Conservation (phyloP, 2,888 invertebrate species). For the Nipponacmea schrenckii region DNA sequence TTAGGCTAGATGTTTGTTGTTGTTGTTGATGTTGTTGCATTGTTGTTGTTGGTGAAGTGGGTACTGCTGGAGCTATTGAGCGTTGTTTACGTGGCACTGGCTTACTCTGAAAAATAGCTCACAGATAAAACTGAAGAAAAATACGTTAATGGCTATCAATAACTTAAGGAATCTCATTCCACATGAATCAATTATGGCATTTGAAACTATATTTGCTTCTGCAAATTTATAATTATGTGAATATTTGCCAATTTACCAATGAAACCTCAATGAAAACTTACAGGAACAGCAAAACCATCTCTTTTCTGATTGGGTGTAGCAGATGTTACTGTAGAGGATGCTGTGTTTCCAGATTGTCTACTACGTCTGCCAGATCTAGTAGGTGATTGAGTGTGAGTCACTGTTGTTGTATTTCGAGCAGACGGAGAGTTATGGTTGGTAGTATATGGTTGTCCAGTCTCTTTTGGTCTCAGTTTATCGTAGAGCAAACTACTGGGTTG, state of each 20-base stretch:
- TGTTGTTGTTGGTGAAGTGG: conserved; percentile 6
- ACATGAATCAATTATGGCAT: too few relatives aligned
- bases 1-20: conserved; percentile 18
- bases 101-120: conserved; percentile 40
- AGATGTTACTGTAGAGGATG: background rate
- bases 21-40: background rate
- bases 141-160: too few relatives aligned
- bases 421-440: conserved; percentile 10
- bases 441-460: background rate
- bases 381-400: background rate
- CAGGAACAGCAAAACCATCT: conserved; percentile 45
- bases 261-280: conserved; percentile 13
- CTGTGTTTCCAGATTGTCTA: background rate
- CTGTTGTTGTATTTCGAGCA: background rate
- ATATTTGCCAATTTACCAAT: too few relatives aligned
- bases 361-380: conserved; percentile 9
- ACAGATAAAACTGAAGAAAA: conserved; percentile 8
- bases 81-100: conserved; percentile 44
- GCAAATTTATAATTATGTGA: too few relatives aligned
- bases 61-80: conserved; percentile 46
- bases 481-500: too few relatives aligned
- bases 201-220: too few relatives aligned
- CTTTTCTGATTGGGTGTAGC: conserved; percentile 26
- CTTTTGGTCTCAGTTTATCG: too few relatives aligned
- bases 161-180: too few relatives aligned